Evolutionary conservation across 2,888 invertebrate genomes (phyloP), one percentile per base, ranked within the genome.

Genomic region (Glaucopsyche alexis): DNA sequence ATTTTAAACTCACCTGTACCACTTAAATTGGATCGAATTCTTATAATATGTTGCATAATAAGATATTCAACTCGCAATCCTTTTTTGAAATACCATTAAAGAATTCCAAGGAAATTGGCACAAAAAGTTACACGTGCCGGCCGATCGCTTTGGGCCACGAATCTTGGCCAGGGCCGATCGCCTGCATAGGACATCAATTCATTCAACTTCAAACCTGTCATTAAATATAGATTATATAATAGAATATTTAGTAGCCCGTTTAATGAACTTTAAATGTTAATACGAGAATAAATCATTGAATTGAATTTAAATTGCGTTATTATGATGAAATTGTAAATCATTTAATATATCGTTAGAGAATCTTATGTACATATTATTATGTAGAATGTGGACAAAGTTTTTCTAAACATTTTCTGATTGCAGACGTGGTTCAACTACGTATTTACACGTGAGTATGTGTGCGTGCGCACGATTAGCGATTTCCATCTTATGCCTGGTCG

Each of bases 81-180:
- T 86, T 87, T 87, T 86, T 81, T 81, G 81, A 83, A 80, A 83
- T 84, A 83, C 80, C 83, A 85, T 84, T 83, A 83, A 87, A 83
- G 86, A 88, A 88, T 90, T 87, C 88, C 87, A 87, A 87, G 82
- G 86, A 87, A 87, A 86, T 90, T 89, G 82, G 87, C 84, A 89
- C 89, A 92, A 91, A 92, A 92, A 92, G 87, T 88, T 91, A 91
- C 92, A 92, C 91, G 91, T 91, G 92, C 89, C 90, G 82, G 77
- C 85, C 85, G 84, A 87, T 86, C 87, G 88, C 91, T 88, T 80
- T 82, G 83, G 88, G 91, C 91, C 85, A 91, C 91, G 89, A 90
- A 88, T 88, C 89, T 91, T 88, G 89, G 82, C 86, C 87, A 85
- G 84, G 87, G 86, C 82, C 83, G 81, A 80, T 82, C 84, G 79